A percentile compares a stretch with the other conserved stretches of the same genome.
Evolutionary conservation across 2,888 invertebrate genomes (phyloP).

Genomic region (Nebria brevicollis): DNA sequence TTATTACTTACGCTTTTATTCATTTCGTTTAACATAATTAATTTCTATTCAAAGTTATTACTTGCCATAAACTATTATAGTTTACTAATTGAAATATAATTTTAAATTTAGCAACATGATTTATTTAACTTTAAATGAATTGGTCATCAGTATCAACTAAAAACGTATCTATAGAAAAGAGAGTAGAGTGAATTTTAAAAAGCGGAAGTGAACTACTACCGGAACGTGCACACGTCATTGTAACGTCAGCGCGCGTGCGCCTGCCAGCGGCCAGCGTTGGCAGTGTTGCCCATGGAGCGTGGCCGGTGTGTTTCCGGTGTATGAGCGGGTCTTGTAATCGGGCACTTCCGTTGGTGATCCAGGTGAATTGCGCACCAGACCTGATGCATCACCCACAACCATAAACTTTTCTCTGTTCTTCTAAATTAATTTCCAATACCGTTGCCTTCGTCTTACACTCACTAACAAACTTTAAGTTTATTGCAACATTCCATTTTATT

Average conservation of each 20-base stretch:
- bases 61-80: too few species aligned
- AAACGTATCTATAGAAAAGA: not conserved
- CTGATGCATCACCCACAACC: not conserved
- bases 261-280: constrained; percentile 14
- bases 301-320: constrained; percentile 43
- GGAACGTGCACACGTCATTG: constrained; percentile 33
- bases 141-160: too few species aligned
- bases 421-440: not conserved
- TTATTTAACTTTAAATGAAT: too few species aligned
- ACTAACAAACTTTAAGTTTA: not conserved
- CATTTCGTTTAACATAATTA: not conserved
- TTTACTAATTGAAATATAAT: too few species aligned
- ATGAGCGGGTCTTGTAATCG: constrained; percentile 41
- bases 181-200: constrained; percentile 14
- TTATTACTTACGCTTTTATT: not conserved
- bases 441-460: not conserved
- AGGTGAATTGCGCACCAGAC: constrained; percentile 33
- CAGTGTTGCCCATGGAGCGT: constrained; percentile 25
- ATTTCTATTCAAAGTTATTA: not conserved
- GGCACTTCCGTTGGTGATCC: constrained; percentile 37
- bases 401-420: not conserved
- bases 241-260: constrained; percentile 23
- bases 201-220: constrained; percentile 32
- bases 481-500: not conserved
- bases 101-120: too few species aligned